phyloP scores from a whole-genome alignment of 2,797 vertebrate genomes.

The Austrolebias charrua region DNA sequence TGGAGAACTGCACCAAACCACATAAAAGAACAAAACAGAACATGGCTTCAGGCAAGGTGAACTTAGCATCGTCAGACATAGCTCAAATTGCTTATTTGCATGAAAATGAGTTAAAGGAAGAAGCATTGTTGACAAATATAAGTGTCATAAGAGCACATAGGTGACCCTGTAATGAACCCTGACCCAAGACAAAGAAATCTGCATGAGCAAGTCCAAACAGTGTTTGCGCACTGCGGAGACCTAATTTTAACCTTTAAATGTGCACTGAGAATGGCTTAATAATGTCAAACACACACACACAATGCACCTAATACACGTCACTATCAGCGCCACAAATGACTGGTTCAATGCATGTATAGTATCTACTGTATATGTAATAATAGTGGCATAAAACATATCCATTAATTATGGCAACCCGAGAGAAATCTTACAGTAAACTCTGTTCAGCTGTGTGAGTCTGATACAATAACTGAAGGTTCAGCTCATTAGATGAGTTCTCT shows the following conservation, averaged over 20 bases:
- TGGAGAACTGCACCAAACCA: conserved; percentile 88
- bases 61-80: background rate
- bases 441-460: background rate
- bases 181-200: conserved; percentile 55
- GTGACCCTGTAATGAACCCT: conserved; percentile 39
- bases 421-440: background rate
- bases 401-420: background rate
- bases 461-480: background rate
- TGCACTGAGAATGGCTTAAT: background rate
- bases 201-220: conserved; percentile 47
- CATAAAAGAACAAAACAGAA: conserved; percentile 14
- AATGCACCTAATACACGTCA: conserved; percentile 20
- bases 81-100: background rate
- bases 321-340: background rate
- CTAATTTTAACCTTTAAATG: conserved; percentile 24
- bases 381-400: too few species aligned
- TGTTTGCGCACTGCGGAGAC: conserved; percentile 32
- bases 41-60: background rate
- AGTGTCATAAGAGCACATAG: background rate
- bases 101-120: background rate
- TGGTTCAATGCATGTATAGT: too few species aligned
- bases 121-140: conserved; percentile 9
- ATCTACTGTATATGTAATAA: too few species aligned
- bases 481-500: conserved; percentile 17
- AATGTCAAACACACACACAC: conserved; percentile 14